Evolutionary conservation across 2,797 vertebrate species (phyloP).

Genomic region (Chelon labrosus): DNA sequence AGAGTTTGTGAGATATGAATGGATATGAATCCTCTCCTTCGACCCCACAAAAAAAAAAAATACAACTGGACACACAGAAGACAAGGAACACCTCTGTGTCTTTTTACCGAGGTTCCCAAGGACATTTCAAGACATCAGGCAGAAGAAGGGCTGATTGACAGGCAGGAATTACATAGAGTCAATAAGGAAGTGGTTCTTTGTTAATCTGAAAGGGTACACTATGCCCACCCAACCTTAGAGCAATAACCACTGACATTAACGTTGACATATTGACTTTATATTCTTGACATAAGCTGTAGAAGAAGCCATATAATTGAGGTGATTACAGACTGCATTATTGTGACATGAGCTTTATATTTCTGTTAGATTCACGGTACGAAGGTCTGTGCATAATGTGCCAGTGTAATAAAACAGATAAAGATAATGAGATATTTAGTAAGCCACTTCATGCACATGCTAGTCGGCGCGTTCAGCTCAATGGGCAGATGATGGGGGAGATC

Average conservation of each 20-base stretch:
- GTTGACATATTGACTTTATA: constrained; percentile 72
- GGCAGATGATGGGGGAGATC: constrained; percentile 86
- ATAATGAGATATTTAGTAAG: constrained; percentile 86
- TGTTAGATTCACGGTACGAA: constrained; percentile 12
- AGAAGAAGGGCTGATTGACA: constrained; percentile 77
- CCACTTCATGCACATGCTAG: constrained; percentile 89
- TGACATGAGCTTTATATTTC: constrained; percentile 34
- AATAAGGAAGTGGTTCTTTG: constrained; percentile 85
- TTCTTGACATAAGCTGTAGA: constrained; percentile 32
- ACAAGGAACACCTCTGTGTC: constrained; percentile 81
- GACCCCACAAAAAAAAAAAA: constrained; percentile 75
- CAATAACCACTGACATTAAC: constrained; percentile 66
- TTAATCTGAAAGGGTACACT: constrained; percentile 72
- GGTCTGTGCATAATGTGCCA: constrained; percentile 16
- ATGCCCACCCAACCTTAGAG: constrained; percentile 70
- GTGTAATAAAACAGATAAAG: constrained; percentile 68
- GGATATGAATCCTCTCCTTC: constrained; percentile 88
- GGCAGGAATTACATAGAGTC: constrained; percentile 82
- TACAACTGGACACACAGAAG: constrained; percentile 70
- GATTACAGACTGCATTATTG: constrained; percentile 15
- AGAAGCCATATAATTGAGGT: constrained; percentile 1
- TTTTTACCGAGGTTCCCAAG: constrained; percentile 80
- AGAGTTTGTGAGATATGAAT: constrained; percentile 90
- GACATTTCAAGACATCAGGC: constrained; percentile 79
- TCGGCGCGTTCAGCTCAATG: constrained; percentile 82